phyloP scores from a whole-genome alignment of 2,888 invertebrate species.

The Charanyca ferruginea region DNA sequence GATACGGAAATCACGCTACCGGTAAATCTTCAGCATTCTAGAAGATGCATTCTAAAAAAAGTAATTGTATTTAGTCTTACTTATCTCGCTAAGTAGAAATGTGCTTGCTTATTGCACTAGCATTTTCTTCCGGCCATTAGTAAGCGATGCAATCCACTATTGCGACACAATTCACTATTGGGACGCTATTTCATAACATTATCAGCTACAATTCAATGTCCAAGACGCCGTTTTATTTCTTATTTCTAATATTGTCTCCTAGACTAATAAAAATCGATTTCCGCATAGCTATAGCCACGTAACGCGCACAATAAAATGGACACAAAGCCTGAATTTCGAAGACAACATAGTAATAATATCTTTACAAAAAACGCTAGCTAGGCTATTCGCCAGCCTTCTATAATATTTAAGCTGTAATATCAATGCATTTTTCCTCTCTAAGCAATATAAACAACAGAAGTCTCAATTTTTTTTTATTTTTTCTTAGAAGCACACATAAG shows the following conservation, averaged over 20 bases:
- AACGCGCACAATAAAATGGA: constrained; percentile 43
- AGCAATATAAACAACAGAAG: no score
- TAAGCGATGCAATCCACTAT: constrained; percentile 46
- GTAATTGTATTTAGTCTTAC: background rate
- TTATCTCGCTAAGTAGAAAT: background rate
- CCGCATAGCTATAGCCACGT: constrained; percentile 41
- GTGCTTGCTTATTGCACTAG: constrained; percentile 19
- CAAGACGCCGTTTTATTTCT: background rate
- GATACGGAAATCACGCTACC: constrained; percentile 61
- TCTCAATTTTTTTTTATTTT: no score
- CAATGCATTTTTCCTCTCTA: background rate
- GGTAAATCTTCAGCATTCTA: constrained; percentile 42
- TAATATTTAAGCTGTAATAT: background rate
- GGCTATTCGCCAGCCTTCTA: background rate
- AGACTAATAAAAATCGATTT: constrained; percentile 43
- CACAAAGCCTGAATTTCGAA: constrained; percentile 3
- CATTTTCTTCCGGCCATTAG: constrained; percentile 10
- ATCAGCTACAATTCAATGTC: background rate
- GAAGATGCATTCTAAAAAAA: constrained; percentile 5
- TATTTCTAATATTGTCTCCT: background rate
- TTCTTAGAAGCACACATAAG: no score
- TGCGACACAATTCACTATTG: constrained; percentile 36
- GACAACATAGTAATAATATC: background rate
- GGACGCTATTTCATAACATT: constrained; percentile 22
- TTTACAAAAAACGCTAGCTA: background rate